phyloP scores from a whole-genome alignment of 2,888 invertebrate genomes.

The Epirrita christyi region DNA sequence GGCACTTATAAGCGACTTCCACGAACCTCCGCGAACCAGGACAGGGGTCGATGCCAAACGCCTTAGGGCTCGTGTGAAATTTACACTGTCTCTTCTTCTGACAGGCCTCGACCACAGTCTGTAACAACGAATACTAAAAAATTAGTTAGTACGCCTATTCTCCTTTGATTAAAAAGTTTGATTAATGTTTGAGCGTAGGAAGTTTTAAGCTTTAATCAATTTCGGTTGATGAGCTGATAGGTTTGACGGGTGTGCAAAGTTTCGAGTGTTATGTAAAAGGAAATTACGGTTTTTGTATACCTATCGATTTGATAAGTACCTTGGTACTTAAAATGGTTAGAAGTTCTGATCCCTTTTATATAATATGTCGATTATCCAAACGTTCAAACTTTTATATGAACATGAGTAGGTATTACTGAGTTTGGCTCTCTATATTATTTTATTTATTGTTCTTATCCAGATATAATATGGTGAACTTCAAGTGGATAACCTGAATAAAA shows the following conservation, averaged over 20 bases:
- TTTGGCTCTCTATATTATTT: neutral
- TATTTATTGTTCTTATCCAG: neutral
- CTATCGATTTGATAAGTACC: slow-evolving; percentile 13
- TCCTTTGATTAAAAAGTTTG: slow-evolving; percentile 33
- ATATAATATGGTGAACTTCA: no score
- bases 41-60: slow-evolving; percentile 96
- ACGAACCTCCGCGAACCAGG: slow-evolving; percentile 96
- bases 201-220: slow-evolving; percentile 12
- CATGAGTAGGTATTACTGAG: neutral
- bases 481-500: no score
- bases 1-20: slow-evolving; percentile 98
- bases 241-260: slow-evolving; percentile 16
- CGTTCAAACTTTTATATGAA: neutral
- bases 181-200: slow-evolving; percentile 15
- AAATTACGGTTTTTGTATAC: slow-evolving; percentile 1
- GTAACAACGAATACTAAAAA: slow-evolving; percentile 93
- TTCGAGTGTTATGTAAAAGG: slow-evolving; percentile 20
- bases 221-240: slow-evolving; percentile 1
- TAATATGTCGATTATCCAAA: slow-evolving; percentile 4
- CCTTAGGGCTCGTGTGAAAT: slow-evolving; percentile 94
- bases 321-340: slow-evolving; percentile 3
- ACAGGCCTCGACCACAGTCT: slow-evolving; percentile 97
- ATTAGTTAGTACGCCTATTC: slow-evolving; percentile 74
- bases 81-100: slow-evolving; percentile 97
- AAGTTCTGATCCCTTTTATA: slow-evolving; percentile 17